Conservation (phyloP, 2,113 vertebrate genomes). For the Xyliphius kryptos region DNA sequence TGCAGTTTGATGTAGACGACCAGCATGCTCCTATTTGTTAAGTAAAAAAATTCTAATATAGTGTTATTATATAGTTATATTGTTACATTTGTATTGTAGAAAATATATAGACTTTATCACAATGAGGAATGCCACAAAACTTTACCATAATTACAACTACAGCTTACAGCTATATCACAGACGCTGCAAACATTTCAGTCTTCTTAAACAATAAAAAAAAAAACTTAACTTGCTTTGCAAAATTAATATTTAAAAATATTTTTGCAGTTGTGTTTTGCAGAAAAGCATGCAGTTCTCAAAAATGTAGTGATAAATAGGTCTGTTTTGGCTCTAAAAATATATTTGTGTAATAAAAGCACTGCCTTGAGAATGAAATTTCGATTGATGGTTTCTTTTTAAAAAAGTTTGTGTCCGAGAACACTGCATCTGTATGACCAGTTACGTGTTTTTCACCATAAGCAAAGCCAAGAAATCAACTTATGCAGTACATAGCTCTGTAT, state of each 20-base stretch:
- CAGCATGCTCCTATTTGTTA: constrained; percentile 34
- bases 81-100: constrained; percentile 44
- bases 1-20: constrained; percentile 15
- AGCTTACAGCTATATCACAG: constrained; percentile 25
- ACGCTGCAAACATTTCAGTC: constrained; percentile 34
- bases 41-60: constrained; percentile 17
- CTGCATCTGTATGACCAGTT: constrained; percentile 7
- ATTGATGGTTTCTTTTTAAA: constrained; percentile 29
- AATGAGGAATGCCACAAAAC: constrained; percentile 33
- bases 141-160: constrained; percentile 46
- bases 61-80: constrained; percentile 27
- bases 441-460: constrained; percentile 14
- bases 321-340: constrained; percentile 28
- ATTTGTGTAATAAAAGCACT: constrained; percentile 22
- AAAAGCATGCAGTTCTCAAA: constrained; percentile 56
- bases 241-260: constrained; percentile 59
- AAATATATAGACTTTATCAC: constrained; percentile 40
- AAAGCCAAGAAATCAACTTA: constrained; percentile 39
- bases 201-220: constrained; percentile 9
- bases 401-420: constrained; percentile 9
- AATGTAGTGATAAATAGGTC: constrained; percentile 35
- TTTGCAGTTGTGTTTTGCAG: constrained; percentile 51
- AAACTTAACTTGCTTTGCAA: no score
- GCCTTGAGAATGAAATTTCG: constrained; percentile 19
- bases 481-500: constrained; percentile 32